Conservation (phyloP, 1,140 invertebrate genomes). For the Araneus ventricosus region DNA sequence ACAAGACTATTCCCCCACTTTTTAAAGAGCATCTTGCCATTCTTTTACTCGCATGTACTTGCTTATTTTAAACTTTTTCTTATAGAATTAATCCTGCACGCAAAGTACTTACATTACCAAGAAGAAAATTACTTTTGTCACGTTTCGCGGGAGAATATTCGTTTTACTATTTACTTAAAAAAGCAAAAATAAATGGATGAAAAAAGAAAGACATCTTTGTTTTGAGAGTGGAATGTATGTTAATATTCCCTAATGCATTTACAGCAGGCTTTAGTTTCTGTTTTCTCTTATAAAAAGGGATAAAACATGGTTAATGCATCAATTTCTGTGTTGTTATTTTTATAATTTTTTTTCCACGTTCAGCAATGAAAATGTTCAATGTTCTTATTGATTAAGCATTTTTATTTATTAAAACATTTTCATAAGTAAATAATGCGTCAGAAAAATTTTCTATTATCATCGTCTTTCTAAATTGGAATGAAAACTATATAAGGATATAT, state of each 20-base stretch:
- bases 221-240: background rate
- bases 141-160: conserved; percentile 4
- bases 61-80: conserved; percentile 8
- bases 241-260: background rate
- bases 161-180: conserved; percentile 3
- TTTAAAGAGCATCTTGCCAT: background rate
- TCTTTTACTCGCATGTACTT: background rate
- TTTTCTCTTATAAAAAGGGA: too few species aligned
- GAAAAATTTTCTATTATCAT: too few species aligned
- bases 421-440: too few species aligned
- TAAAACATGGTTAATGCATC: too few species aligned
- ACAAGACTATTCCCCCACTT: background rate
- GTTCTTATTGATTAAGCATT: too few species aligned
- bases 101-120: background rate
- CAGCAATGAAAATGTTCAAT: too few species aligned
- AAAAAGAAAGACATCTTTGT: background rate
- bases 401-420: too few species aligned
- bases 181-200: background rate
- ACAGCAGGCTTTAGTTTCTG: too few species aligned
- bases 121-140: conserved; percentile 26
- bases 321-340: too few species aligned
- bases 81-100: background rate
- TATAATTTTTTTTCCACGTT: too few species aligned
- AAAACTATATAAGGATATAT: too few species aligned
- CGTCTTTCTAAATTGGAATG: too few species aligned